Percentiles rank a stretch among this genome's conserved stretches.
Evolutionary conservation across 2,113 vertebrate species (phyloP).

Genomic region (Choloepus hoffmanni): DNA sequence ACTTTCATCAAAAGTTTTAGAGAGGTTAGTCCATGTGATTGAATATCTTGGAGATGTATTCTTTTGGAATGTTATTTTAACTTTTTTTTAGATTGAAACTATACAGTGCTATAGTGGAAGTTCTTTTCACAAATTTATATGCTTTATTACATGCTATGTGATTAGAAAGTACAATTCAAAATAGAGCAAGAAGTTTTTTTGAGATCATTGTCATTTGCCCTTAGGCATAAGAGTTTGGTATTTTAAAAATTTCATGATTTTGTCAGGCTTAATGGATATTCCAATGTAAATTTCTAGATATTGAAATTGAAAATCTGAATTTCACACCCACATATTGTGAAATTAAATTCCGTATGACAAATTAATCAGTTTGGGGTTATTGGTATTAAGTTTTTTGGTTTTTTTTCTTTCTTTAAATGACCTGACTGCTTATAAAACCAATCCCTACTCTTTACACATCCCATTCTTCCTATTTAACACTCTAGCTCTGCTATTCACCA

Average conservation of each 20-base stretch:
- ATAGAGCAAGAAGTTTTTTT: neutral
- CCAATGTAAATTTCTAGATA: constrained; percentile 36
- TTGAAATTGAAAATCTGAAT: constrained; percentile 28
- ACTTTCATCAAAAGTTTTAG: neutral
- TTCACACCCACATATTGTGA: neutral
- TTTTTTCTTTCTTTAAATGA: neutral
- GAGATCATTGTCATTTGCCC: neutral
- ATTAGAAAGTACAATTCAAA: constrained; percentile 48
- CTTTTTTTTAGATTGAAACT: constrained; percentile 8
- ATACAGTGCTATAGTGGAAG: neutral
- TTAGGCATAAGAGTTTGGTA: neutral
- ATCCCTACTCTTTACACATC: neutral
- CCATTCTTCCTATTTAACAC: neutral
- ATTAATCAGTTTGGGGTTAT: neutral
- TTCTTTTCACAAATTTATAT: neutral
- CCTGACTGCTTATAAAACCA: neutral
- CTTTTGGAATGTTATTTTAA: constrained; percentile 30
- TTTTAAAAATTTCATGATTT: constrained; percentile 29
- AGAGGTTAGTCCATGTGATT: neutral
- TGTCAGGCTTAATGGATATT: constrained; percentile 37
- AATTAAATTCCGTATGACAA: constrained; percentile 62
- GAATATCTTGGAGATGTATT: constrained; percentile 7
- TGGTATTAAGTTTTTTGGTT: neutral
- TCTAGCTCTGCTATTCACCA: neutral
- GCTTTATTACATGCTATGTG: neutral